A percentile compares a stretch with the other conserved stretches of the same genome.
Evolutionary conservation across 2,113 vertebrate species (phyloP).

Genomic region (Passer domesticus): DNA sequence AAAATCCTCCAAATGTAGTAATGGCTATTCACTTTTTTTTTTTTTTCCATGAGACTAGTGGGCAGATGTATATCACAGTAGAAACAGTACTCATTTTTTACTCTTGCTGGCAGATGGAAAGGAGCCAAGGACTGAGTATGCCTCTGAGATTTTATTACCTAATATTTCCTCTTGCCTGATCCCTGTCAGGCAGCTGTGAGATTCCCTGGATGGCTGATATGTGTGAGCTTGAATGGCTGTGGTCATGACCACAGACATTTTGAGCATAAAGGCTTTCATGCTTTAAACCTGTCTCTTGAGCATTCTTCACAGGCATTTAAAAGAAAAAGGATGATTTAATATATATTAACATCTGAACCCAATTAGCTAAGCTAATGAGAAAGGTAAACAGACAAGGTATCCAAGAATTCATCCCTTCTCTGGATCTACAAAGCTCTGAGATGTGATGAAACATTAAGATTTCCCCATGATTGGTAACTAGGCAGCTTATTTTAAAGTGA

Average conservation of each 20-base stretch:
- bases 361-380: slow-evolving; percentile 11
- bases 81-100: background rate
- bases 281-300: slow-evolving; percentile 4
- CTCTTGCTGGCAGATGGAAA: background rate
- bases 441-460: background rate
- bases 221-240: background rate
- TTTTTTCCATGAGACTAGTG: background rate
- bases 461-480: background rate
- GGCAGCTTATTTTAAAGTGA: background rate
- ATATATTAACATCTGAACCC: slow-evolving; percentile 16
- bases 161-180: background rate
- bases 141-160: slow-evolving; percentile 1
- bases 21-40: background rate
- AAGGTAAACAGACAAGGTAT: background rate
- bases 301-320: background rate
- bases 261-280: slow-evolving; percentile 1
- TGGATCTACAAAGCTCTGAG: background rate
- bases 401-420: background rate
- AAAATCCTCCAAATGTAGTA: background rate
- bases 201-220: background rate
- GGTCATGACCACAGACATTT: background rate
- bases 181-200: background rate
- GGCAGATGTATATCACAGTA: background rate
- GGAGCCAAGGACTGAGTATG: background rate
- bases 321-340: background rate